Percentiles rank a stretch among this genome's conserved stretches.
phyloP scores from a whole-genome alignment of 1,140 invertebrate genomes.

The Drosophila parabipectinata region DNA sequence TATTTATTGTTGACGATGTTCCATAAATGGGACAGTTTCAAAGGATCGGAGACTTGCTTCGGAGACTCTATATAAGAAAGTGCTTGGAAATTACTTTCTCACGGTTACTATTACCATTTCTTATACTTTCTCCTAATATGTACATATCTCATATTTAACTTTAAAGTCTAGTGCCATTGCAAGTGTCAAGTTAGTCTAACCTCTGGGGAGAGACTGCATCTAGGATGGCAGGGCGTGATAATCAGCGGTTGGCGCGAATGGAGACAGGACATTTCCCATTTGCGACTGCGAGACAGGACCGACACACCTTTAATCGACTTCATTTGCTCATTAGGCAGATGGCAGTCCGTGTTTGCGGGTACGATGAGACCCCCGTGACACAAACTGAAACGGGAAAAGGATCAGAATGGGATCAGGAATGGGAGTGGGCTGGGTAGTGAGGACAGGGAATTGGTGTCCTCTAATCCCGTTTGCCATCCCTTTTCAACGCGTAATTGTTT shows the following conservation, averaged over 20 bases:
- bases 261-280: conserved; percentile 19
- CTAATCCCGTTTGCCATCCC: conserved; percentile 53
- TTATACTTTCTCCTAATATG: neutral
- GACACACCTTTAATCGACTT: conserved; percentile 76
- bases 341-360: conserved; percentile 60
- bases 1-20: conserved; percentile 48
- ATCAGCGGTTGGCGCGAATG: conserved; percentile 7
- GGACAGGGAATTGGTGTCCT: neutral
- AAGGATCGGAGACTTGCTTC: conserved; percentile 9
- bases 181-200: conserved; percentile 3
- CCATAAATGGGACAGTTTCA: neutral
- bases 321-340: conserved; percentile 80
- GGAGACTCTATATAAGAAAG: too few species aligned
- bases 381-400: neutral
- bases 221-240: conserved; percentile 14
- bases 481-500: conserved; percentile 74
- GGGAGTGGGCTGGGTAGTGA: neutral
- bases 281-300: neutral
- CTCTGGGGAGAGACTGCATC: neutral
- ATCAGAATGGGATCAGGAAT: neutral
- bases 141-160: neutral
- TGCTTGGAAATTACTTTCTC: neutral
- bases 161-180: neutral
- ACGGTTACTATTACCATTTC: too few species aligned
- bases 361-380: conserved; percentile 10